Evolutionary conservation across 2,113 vertebrate genomes (phyloP).

Genomic region (Plecotus auritus): DNA sequence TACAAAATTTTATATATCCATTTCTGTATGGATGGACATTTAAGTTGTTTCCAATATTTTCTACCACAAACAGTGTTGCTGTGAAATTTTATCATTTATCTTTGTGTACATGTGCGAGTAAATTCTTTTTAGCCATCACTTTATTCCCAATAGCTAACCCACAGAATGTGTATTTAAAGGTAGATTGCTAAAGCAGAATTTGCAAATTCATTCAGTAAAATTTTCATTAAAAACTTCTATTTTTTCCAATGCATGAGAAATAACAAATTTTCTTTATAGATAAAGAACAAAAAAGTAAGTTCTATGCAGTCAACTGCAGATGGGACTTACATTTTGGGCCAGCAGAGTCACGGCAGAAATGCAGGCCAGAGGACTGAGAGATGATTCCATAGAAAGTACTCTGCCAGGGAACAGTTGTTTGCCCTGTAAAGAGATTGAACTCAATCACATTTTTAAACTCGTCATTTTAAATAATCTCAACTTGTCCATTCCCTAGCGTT

Average conservation of each 20-base stretch:
- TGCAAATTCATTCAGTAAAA: conserved; percentile 17
- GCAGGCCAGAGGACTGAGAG: background rate
- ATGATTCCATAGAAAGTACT: background rate
- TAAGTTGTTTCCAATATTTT: background rate
- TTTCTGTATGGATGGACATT: background rate
- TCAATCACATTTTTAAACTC: background rate
- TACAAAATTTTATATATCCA: background rate
- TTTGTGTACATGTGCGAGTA: background rate
- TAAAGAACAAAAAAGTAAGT: background rate
- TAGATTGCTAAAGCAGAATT: background rate
- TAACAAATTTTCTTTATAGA: background rate
- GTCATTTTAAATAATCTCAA: background rate
- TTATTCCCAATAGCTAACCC: background rate
- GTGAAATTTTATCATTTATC: background rate
- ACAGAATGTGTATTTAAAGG: background rate
- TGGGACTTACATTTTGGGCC: background rate
- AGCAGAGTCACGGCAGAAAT: background rate
- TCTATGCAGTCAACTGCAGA: background rate
- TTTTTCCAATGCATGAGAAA: background rate
- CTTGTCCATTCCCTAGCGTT: background rate
- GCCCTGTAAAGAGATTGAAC: background rate
- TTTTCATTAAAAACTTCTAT: background rate
- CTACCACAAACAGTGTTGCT: background rate
- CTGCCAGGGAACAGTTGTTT: background rate
- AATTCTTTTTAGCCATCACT: background rate